Percentiles rank a stretch among this genome's conserved stretches.
phyloP scores from a whole-genome alignment of 2,113 vertebrate genomes.

The Pavo muticus region DNA sequence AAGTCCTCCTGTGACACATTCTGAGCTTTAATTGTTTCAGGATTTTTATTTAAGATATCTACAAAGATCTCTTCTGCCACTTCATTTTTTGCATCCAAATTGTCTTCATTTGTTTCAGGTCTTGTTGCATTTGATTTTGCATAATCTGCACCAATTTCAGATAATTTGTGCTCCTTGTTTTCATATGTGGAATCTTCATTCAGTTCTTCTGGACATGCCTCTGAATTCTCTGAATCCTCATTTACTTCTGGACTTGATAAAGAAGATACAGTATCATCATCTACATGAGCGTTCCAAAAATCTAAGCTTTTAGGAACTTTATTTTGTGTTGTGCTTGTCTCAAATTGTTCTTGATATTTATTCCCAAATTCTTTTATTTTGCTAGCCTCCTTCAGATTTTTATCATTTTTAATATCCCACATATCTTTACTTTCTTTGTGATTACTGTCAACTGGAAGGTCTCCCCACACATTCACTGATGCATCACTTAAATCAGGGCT shows the following conservation, averaged over 20 bases:
- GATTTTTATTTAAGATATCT: background rate
- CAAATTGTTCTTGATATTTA: slow-evolving; percentile 36
- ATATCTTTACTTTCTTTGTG: background rate
- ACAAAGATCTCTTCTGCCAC: background rate
- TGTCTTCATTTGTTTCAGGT: slow-evolving; percentile 18
- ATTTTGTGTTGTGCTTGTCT: slow-evolving; percentile 27
- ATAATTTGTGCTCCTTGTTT: background rate
- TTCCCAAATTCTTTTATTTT: slow-evolving; percentile 14
- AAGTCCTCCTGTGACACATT: slow-evolving; percentile 1
- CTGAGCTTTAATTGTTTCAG: background rate
- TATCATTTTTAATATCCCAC: background rate
- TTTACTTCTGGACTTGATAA: slow-evolving; percentile 78
- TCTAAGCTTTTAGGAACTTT: slow-evolving; percentile 75
- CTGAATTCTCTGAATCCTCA: slow-evolving; percentile 69
- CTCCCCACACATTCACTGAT: slow-evolving; percentile 67
- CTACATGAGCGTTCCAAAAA: slow-evolving; percentile 79
- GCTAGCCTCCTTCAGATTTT: slow-evolving; percentile 24
- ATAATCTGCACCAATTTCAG: slow-evolving; percentile 22
- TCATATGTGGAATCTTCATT: background rate
- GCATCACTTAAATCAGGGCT: slow-evolving; percentile 81
- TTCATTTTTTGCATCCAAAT: background rate
- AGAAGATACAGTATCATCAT: slow-evolving; percentile 78
- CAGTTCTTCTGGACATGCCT: slow-evolving; percentile 7
- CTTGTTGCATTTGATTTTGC: background rate
- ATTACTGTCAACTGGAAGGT: background rate